Base-by-base conservation (phyloP, 2,888 invertebrate species). In the Lasioglossum figueresi region DNA sequence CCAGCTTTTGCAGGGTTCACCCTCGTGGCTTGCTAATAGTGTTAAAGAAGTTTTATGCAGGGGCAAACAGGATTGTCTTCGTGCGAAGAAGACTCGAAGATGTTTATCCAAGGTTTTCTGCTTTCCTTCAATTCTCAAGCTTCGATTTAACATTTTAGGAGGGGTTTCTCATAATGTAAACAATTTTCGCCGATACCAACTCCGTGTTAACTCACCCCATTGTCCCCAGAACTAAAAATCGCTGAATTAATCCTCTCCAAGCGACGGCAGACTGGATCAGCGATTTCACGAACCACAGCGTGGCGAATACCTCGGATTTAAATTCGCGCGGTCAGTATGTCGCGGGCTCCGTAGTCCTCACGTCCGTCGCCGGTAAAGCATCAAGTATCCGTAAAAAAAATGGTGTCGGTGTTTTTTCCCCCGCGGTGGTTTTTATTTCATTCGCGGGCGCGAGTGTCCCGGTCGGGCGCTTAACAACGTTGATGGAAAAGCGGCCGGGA, bases 371-470 rank as follows among this genome's bases (percentile, higher is more conserved):
- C 37, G 1, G 23, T 68, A 8, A 37, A 37, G 19, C 19, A 23
- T 66, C 66, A 66, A 66, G 66, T 66, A 34, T 8, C 34, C 74
- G 27, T 82, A 82, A 63, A 48, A 72, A 59, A 34, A 66, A 52
- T 2, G 6, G 34, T n/a, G 59, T 19, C 63, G 10, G 23, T 56
- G 48, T 76, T 71, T 70, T 23, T 52, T 23, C 3, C 52, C 31
- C 59, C 34, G 27, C 52, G 8, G 1, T 59, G 19, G 66, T 34
- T 68, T 68, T 59, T 63, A 45, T 70, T 81, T 72, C 48, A 71
- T 80, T 70, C 56, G 66, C 34, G 34, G 34, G 8, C 23, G 34
- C 23, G 19, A 31, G 31, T 19, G 8, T 31, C 31, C 70, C 23
- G 43, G 34, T 68, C 23, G 52, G 10, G 8, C 56, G 37, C 6